Evolutionary conservation across 2,888 invertebrate genomes (phyloP), one percentile per base, ranked within the genome.

Genomic region (Alloscopus bannaensis): DNA sequence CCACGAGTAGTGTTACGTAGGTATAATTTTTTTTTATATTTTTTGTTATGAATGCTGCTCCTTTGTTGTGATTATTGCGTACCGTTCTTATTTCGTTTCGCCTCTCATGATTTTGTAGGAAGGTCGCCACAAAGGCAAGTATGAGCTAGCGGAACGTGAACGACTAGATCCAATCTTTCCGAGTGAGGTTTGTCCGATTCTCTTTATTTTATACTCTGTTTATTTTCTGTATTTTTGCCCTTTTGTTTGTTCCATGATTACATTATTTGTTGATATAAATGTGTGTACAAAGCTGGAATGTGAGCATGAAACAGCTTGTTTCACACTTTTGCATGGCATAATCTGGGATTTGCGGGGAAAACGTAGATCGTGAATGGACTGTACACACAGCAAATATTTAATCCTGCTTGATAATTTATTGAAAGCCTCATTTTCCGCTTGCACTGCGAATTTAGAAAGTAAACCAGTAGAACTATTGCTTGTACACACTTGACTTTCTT

Each of bases 141-240:
- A 86, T 85, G 86, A 86, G 60, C 81, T 86, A 82, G 86, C 86
- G 55, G 85, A 84, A 78, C 83, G 86, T 83, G 85, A 86, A 84
- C 84, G 85, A 79, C 85, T 85, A 73, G 85, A 86, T 83, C 84
- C 86, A 71, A 83, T 84, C 79, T 81, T 86, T 77, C 80, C 81
- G 52, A 84, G 82, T 78, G 85, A 86, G 86, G 86, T 86, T 85
- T 83, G 86, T 86, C 77, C 77, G n/a, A n/a, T n/a, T 60, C 62
- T 59, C 72, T 81, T 79, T 77, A 73, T 80, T 69, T 81, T 73
- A 75, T 80, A 65, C 59, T 65, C 79, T 80, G 42, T 57, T 65
- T 60, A 36, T 45, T 70, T 72, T 55, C 42, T 65, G 62, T 65
- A 26, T 52, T 73, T 70, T 65, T 45, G 31, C 36, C 13, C 29